These are phyloP conservation scores for Morelia viridis DNA, from an alignment of 2,797 vertebrate genomes.

Conservation along the genomic window DNA sequence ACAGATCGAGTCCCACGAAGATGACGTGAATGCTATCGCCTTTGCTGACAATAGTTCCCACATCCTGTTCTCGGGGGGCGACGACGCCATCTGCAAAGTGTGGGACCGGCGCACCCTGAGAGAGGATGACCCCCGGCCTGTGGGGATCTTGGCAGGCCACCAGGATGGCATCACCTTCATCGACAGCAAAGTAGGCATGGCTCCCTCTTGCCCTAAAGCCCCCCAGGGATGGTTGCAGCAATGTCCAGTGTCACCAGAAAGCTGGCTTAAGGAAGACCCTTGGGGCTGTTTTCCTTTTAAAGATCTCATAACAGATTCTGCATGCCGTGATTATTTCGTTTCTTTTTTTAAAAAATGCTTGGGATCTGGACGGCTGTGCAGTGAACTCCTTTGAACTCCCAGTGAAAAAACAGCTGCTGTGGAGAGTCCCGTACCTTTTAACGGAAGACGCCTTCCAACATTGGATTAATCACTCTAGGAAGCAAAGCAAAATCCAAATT, in stretches of 20 bases:
- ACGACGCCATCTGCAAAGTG: conserved; percentile 91
- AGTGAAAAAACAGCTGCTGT: no score
- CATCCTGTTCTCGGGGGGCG: conserved; percentile 90
- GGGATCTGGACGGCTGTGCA: not conserved
- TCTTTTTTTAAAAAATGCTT: not conserved
- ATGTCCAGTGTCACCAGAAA: not conserved
- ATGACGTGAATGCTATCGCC: conserved; percentile 91
- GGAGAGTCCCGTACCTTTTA: not conserved
- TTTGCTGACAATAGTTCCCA: conserved; percentile 91
- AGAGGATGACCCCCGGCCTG: conserved; percentile 88
- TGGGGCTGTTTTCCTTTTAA: not conserved
- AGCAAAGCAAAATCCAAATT: not conserved
- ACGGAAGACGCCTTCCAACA: not conserved
- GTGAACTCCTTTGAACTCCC: not conserved
- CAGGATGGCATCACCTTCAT: conserved; percentile 95
- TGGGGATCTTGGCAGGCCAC: conserved; percentile 90
- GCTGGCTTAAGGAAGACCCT: not conserved
- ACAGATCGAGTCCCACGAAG: conserved; percentile 90
- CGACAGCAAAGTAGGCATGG: conserved; percentile 84
- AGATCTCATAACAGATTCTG: not conserved
- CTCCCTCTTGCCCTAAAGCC: rapidly evolving
- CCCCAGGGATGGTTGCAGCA: not conserved
- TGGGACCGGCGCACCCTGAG: conserved; percentile 92
- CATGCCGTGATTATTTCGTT: not conserved
- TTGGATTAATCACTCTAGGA: not conserved